These are phyloP conservation scores for Idaea dimidiata DNA, from an alignment of 2,888 invertebrate species.

Conservation along the genomic window DNA sequence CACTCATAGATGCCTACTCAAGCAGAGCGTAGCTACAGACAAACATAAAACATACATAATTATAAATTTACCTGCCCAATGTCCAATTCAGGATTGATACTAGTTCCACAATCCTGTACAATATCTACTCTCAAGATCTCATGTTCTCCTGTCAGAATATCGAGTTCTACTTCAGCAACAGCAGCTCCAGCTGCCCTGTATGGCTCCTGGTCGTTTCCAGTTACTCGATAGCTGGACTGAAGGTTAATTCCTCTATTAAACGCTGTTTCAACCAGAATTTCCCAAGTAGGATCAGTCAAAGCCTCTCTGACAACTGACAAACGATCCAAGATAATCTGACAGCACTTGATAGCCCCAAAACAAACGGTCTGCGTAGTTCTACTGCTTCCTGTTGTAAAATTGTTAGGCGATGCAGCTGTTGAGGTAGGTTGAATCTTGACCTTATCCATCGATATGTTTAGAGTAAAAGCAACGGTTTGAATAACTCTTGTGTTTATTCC, in stretches of 20 bases:
- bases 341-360: constrained; percentile 64
- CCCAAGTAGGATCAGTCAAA: constrained; percentile 74
- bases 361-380: constrained; percentile 50
- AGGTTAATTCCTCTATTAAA: constrained; percentile 55
- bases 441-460: constrained; percentile 83
- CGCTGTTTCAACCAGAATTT: constrained; percentile 72
- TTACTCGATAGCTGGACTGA: constrained; percentile 54
- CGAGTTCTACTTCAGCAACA: constrained; percentile 85
- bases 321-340: constrained; percentile 73
- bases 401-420: constrained; percentile 83
- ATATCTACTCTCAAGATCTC: constrained; percentile 83
- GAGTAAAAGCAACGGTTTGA: constrained; percentile 83
- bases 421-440: constrained; percentile 84
- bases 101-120: constrained; percentile 84
- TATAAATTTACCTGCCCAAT: constrained; percentile 81
- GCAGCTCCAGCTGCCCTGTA: constrained; percentile 78
- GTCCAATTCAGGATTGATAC: constrained; percentile 84
- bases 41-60: too few relatives aligned
- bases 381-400: constrained; percentile 84
- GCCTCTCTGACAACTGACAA: constrained; percentile 63
- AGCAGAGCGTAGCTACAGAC: too few relatives aligned
- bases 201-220: constrained; percentile 43
- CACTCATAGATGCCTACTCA: background rate
- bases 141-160: constrained; percentile 86
- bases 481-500: constrained; percentile 87